Evolutionary conservation across 2,113 vertebrate species (phyloP), one percentile per base, ranked within the genome.

Genomic region (Alces alces): DNA sequence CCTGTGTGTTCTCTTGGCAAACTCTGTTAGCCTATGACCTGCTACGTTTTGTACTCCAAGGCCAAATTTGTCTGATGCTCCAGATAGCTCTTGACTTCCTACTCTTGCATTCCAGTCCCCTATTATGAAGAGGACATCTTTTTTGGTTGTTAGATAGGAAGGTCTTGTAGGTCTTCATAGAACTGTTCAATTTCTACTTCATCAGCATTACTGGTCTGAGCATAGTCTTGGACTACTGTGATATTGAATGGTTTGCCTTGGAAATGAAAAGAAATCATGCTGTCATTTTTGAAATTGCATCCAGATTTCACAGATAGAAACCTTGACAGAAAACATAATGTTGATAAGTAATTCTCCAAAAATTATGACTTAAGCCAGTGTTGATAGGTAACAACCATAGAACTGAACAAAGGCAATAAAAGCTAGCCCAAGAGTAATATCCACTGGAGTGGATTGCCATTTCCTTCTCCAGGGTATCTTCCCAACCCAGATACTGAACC

Each of bases 291-390:
- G 66, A 70, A n/a, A 12, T 13, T 70, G 19, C n/a, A 70, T 39
- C 66, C 66, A 61, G 64, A 36, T 85, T 87, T 93, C 45, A 60
- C 36, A 64, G n/a, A 58, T 15, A 78, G 21, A 79, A 85, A 39
- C 3, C 3, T 52, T 66, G 17, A 54, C 3, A 2, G 16, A 47
- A 58, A 89, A 86, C 45, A 90, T 83, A 83, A 83, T 39, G 1
- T 39, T 55, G 60, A 64, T 64, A 60, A 87, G n/a, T 55, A 70
- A 86, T 66, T 86, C 70, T 84, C n/a, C 61, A 64, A 80, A 93
- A 70, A 43, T 15, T 43, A 39, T 30, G 78, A 57, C 43, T 19
- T n/a, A n/a, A 89, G 43, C 30, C 39, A 36, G 2, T 52, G 58
- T 95, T 50, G 27, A n/a, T 43, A 82, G 50, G 33, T 52, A n/a